Evolutionary conservation across 2,797 vertebrate genomes (phyloP).

Genomic region (Pseudocheirus occidentalis): DNA sequence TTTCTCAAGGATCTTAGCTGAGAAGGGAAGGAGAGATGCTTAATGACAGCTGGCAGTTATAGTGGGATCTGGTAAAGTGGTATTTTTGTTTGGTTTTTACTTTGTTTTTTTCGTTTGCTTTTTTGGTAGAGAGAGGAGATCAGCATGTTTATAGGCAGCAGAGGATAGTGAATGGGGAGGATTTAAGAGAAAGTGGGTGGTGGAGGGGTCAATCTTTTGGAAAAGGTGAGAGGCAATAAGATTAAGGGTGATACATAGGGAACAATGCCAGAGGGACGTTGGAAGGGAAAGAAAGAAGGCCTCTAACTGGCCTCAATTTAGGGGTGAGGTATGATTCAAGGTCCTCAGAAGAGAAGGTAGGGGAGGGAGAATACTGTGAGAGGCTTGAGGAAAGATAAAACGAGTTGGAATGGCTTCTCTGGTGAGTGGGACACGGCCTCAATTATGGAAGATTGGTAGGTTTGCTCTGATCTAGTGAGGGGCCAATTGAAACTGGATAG

Average conservation of each 20-base stretch:
- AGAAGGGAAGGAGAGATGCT: neutral
- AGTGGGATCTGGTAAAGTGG: neutral
- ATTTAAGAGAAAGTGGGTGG: neutral
- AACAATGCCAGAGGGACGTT: neutral
- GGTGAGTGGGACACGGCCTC: neutral
- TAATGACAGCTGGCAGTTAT: too few relatives aligned
- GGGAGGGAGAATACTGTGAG: neutral
- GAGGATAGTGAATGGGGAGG: neutral
- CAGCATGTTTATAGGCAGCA: neutral
- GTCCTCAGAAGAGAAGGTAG: neutral
- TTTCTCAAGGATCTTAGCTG: neutral
- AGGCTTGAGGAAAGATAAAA: neutral
- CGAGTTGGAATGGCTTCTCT: neutral
- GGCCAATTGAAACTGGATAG: neutral
- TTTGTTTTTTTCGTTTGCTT: neutral
- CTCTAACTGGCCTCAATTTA: neutral
- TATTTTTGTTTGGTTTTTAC: neutral
- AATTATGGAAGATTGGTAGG: neutral
- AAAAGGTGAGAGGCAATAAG: neutral
- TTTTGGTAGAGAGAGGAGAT: neutral
- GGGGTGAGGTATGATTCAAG: neutral
- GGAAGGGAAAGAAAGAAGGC: neutral
- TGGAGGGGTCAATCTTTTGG: neutral
- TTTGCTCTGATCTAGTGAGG: neutral
- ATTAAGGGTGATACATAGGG: neutral